Conservation (phyloP, 2,113 vertebrate species). For the Dasyornis broadbenti region DNA sequence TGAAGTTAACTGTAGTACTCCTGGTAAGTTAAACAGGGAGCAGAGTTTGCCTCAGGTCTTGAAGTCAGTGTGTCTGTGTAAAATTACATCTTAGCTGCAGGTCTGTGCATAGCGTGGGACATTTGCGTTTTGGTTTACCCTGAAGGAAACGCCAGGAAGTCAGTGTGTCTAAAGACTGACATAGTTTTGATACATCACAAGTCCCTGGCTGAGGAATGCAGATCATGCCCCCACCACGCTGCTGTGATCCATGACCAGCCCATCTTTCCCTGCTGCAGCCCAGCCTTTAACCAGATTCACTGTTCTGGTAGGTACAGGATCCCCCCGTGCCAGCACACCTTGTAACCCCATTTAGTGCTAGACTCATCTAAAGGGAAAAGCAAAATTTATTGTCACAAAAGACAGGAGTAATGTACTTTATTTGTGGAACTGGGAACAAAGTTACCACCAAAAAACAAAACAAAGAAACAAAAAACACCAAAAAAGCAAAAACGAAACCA, state of each 20-base stretch:
- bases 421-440: neutral
- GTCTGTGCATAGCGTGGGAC: accelerated
- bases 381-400: neutral
- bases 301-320: neutral
- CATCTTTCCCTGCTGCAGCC: neutral
- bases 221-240: accelerated
- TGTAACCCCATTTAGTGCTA: neutral
- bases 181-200: neutral
- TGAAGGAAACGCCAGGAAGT: neutral
- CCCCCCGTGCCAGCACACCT: neutral
- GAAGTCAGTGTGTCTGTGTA: neutral
- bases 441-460: neutral
- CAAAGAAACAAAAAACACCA: no score
- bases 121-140: neutral
- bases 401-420: neutral
- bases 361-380: neutral
- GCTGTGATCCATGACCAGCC: neutral
- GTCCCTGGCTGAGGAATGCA: neutral
- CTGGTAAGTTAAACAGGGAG: neutral
- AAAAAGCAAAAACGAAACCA: no score
- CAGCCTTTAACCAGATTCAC: neutral
- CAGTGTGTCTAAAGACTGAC: neutral
- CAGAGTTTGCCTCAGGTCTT: neutral
- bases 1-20: neutral
- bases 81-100: neutral